Conservation (phyloP, 2,888 invertebrate genomes). For the Parnassius orleans region DNA sequence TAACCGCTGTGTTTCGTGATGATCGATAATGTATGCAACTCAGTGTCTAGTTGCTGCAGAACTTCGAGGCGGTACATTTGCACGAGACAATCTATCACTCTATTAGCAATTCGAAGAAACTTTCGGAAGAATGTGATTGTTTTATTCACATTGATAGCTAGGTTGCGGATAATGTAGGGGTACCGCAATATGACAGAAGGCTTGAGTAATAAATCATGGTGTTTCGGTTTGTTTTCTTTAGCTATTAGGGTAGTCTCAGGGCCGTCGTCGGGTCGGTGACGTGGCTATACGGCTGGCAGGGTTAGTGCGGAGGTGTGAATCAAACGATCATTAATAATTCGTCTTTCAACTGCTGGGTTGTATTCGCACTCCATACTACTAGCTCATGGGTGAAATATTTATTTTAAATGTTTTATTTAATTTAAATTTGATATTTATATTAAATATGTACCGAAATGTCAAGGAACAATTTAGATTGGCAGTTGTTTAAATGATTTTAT, state of each 20-base stretch:
- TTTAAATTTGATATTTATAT: too few relatives aligned
- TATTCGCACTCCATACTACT: slow-evolving; percentile 34
- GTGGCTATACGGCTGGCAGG: not conserved
- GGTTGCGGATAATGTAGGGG: slow-evolving; percentile 34
- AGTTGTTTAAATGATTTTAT: too few relatives aligned
- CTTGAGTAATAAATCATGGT: slow-evolving; percentile 29
- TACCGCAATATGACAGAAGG: slow-evolving; percentile 36
- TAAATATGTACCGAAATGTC: too few relatives aligned
- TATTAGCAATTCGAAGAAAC: slow-evolving; percentile 43
- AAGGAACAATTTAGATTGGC: too few relatives aligned
- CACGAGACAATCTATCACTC: slow-evolving; percentile 56
- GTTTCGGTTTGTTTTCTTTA: slow-evolving; percentile 24
- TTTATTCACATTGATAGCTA: slow-evolving; percentile 38
- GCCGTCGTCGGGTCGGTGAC: slow-evolving; percentile 27
- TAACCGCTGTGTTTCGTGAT: slow-evolving; percentile 48
- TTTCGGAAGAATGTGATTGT: slow-evolving; percentile 56
- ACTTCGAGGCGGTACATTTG: slow-evolving; percentile 52
- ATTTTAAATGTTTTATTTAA: too few relatives aligned
- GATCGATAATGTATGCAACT: slow-evolving; percentile 59
- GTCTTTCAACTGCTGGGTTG: slow-evolving; percentile 54
- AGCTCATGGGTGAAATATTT: not conserved
- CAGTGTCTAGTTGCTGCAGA: slow-evolving; percentile 50
- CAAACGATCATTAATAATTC: slow-evolving; percentile 58
- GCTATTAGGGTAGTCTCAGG: slow-evolving; percentile 10
- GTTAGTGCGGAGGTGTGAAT: slow-evolving; percentile 30